These are phyloP conservation scores for Panagrolaimus sp. DNA, from an alignment of 1,140 invertebrate genomes.

Conservation along the genomic window DNA sequence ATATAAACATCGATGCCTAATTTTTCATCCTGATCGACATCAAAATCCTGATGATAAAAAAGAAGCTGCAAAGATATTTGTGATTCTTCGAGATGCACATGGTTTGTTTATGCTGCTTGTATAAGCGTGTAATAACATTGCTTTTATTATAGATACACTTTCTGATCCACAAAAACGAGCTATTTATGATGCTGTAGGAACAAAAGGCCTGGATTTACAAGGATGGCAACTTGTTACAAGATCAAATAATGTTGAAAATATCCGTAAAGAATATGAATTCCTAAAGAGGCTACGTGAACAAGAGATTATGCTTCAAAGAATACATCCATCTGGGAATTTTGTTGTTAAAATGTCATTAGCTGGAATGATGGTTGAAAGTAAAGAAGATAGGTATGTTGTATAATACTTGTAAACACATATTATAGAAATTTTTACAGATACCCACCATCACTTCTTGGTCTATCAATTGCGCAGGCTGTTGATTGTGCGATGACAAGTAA, in stretches of 20 bases:
- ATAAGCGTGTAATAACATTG: no score
- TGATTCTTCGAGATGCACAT: constrained; percentile 46
- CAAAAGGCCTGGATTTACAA: constrained; percentile 43
- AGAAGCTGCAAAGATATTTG: constrained; percentile 50
- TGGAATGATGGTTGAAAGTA: constrained; percentile 34
- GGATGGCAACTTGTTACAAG: constrained; percentile 49
- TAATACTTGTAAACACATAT: constrained; percentile 14
- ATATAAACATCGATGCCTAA: constrained; percentile 48
- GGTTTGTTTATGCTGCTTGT: constrained; percentile 28
- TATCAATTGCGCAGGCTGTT: constrained; percentile 45
- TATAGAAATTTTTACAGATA: constrained; percentile 16
- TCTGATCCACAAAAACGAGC: constrained; percentile 48
- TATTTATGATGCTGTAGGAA: constrained; percentile 53
- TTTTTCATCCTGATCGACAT: constrained; percentile 56
- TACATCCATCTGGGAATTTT: constrained; percentile 45
- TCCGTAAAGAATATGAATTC: constrained; percentile 52
- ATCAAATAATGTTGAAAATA: constrained; percentile 42
- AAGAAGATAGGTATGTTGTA: constrained; percentile 27
- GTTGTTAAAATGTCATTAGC: constrained; percentile 37
- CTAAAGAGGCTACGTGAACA: constrained; percentile 47
- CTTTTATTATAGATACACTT: constrained; percentile 40
- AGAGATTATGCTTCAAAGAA: constrained; percentile 53
- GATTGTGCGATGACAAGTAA: constrained; percentile 43
- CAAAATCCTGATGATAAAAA: constrained; percentile 46
- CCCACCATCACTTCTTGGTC: constrained; percentile 37